phyloP scores from a whole-genome alignment of 2,113 vertebrate genomes.

The Lagopus muta region DNA sequence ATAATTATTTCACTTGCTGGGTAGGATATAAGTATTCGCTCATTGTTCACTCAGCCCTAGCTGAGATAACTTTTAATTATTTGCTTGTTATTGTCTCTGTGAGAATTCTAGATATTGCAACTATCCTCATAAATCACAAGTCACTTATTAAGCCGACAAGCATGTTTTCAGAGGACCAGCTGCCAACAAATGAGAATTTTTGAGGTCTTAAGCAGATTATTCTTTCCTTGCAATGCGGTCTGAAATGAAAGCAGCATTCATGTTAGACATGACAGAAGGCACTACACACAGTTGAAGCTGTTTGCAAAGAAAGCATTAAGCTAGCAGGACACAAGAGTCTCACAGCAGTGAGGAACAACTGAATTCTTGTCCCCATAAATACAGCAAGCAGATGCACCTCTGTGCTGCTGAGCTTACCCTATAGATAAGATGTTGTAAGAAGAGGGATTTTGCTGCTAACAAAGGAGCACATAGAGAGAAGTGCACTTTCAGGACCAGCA shows the following conservation, averaged over 20 bases:
- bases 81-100: background rate
- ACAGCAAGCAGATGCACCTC: background rate
- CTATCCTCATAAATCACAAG: background rate
- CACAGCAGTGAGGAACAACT: background rate
- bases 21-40: background rate
- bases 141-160: background rate
- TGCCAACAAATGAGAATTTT: background rate
- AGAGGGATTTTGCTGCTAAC: background rate
- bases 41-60: background rate
- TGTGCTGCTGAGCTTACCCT: background rate
- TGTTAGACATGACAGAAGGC: background rate
- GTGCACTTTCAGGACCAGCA: background rate
- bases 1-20: background rate
- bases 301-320: background rate
- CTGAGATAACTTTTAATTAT: background rate
- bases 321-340: conserved; percentile 13
- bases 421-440: background rate
- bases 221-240: background rate
- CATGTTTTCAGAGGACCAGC: background rate
- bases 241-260: background rate
- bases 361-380: background rate
- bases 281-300: background rate
- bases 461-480: background rate
- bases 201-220: background rate
- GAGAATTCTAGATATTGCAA: background rate